Evolutionary conservation across 2,888 invertebrate genomes (phyloP), one percentile per base, ranked within the genome.

Genomic region (Fragum sueziense): DNA sequence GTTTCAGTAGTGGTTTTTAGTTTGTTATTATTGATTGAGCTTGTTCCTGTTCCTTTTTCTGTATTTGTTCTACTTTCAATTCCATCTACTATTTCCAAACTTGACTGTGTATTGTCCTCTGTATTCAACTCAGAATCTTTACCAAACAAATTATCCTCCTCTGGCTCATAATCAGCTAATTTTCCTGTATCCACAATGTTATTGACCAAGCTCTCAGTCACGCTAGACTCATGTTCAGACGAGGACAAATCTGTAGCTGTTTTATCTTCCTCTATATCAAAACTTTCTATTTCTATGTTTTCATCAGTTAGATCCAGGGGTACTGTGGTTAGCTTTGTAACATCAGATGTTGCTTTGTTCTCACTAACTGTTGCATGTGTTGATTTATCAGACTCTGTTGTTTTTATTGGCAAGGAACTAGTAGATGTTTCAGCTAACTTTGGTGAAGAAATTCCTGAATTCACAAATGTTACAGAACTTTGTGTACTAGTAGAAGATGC

Each of bases 271-370:
- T 69, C 68, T 11, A 33, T 51, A 51, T 68, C 51, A 52, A 69
- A 51, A 69, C 69, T 69, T 52, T 69, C 69, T 20, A 65, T 65
- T 37, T 41, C 41, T 27, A 65, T 65, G 25, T 41, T 41, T 1
- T 65, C 65, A 41, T 65, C 41, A 29, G 6, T 57, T 25, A 27
- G 57, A 57, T 57, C 57, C n/a, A 57, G 27, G 14, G 57, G 25
- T 11, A 57, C 57, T 20, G 25, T 57, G 4, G 57, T 33, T 25
- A 27, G 25, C 25, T 57, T 57, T 27, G 22, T 27, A n/a, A n/a
- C 57, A 57, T 25, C 57, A 57, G 11, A 4, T 57, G 25, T 57
- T 25, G 20, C 47, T 47, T 47, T 47, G 17, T 20, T 47, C n/a
- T 47, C 57, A 57, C 25, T 57, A 25, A 25, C 25, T 57, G 57